These are phyloP conservation scores for Mirounga angustirostris DNA, from an alignment of 2,113 vertebrate species.

Conservation along the genomic window DNA sequence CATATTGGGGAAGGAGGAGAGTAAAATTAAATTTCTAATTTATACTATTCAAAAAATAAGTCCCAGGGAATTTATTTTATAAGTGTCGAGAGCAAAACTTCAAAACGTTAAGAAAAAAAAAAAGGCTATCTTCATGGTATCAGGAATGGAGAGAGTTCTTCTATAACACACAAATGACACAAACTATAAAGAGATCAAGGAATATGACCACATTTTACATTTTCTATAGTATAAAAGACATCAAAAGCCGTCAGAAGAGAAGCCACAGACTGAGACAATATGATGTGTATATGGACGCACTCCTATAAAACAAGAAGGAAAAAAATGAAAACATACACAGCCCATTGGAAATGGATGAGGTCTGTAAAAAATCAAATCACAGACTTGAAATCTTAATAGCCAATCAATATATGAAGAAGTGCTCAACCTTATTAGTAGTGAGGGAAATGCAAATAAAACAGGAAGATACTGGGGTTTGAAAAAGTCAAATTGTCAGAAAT, in stretches of 20 bases:
- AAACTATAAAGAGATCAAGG: not conserved
- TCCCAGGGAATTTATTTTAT: not conserved
- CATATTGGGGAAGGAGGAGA: not conserved
- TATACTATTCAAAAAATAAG: constrained; percentile 1
- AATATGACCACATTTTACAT: not conserved
- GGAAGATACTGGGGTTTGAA: constrained; percentile 20
- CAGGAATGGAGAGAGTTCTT: not conserved
- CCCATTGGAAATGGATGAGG: constrained; percentile 8
- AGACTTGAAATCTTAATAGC: constrained; percentile 49
- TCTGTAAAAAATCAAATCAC: constrained; percentile 55
- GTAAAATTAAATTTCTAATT: constrained; percentile 56
- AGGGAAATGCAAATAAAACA: constrained; percentile 72
- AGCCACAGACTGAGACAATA: constrained; percentile 24
- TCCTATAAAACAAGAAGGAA: constrained; percentile 13
- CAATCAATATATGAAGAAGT: constrained; percentile 55
- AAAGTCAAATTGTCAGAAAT: constrained; percentile 47
- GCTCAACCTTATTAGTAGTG: constrained; percentile 49
- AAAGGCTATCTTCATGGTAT: not conserved
- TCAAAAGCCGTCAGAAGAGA: constrained; percentile 44
- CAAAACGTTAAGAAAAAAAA: not conserved
- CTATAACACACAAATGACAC: not conserved
- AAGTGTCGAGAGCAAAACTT: constrained; percentile 47
- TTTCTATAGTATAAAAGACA: constrained; percentile 10
- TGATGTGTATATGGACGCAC: not conserved
- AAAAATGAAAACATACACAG: not conserved